Percentiles rank a stretch among this genome's conserved stretches.
Conservation (phyloP, 2,797 vertebrate species). For the Tadarida brasiliensis region DNA sequence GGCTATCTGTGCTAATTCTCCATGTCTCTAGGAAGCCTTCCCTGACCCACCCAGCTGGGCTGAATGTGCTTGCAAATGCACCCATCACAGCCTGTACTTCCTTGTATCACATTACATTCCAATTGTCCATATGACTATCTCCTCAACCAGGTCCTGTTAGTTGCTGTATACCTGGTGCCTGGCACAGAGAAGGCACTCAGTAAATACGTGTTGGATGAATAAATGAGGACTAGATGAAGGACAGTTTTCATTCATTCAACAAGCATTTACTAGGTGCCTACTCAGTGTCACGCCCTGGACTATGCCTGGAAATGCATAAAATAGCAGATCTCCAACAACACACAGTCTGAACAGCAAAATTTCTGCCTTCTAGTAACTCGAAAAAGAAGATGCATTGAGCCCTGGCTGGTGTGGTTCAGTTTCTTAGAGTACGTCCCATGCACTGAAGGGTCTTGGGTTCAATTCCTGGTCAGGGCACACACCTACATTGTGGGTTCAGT, state of each 20-base stretch:
- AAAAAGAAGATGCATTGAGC: neutral
- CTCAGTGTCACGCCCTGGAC: neutral
- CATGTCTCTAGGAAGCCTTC: neutral
- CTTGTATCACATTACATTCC: neutral
- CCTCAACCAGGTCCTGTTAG: neutral
- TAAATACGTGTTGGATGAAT: neutral
- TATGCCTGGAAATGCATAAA: neutral
- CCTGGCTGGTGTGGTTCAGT: neutral
- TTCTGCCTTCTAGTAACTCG: constrained; percentile 37
- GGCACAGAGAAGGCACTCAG: neutral
- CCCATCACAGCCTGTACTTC: neutral
- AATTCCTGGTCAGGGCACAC: neutral
- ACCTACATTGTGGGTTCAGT: neutral
- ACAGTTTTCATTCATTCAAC: neutral
- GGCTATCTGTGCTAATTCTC: neutral
- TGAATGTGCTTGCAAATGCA: neutral
- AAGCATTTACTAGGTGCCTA: neutral
- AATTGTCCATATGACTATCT: neutral
- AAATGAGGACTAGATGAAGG: neutral
- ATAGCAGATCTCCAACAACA: constrained; percentile 26
- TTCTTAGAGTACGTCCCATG: neutral
- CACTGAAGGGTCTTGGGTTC: neutral
- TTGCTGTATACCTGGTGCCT: neutral
- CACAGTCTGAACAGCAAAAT: neutral
- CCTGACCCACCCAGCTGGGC: neutral